Percentiles rank a stretch among this genome's conserved stretches.
Conservation (phyloP, 2,113 vertebrate genomes). For the Grammomys dolichurus region DNA sequence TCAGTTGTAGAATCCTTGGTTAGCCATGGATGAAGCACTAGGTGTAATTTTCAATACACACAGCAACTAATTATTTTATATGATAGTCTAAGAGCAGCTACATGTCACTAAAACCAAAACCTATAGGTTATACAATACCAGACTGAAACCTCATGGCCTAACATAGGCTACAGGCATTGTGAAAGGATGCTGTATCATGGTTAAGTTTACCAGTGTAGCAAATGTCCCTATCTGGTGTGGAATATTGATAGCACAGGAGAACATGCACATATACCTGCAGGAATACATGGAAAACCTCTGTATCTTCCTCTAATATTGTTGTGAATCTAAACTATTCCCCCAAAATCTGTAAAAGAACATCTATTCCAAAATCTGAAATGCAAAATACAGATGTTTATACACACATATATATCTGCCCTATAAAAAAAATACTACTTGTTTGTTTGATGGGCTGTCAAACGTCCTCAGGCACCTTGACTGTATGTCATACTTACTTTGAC, state of each 20-base stretch:
- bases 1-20: neutral
- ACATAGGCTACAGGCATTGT: neutral
- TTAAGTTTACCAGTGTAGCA: neutral
- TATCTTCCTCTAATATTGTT: neutral
- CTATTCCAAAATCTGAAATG: neutral
- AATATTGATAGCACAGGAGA: neutral
- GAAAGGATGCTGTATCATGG: neutral
- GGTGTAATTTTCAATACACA: neutral
- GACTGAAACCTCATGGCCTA: neutral
- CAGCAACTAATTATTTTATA: neutral
- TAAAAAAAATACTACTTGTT: neutral
- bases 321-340: neutral
- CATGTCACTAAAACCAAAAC: slow-evolving; percentile 2
- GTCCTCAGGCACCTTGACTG: neutral
- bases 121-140: neutral
- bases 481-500: slow-evolving; percentile 45
- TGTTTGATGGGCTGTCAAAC: neutral
- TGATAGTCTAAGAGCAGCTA: neutral
- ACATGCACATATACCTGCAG: rapidly evolving
- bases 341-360: neutral
- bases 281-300: neutral
- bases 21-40: neutral
- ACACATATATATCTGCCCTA: neutral
- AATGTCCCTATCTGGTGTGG: neutral
- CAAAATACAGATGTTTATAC: neutral